Base-by-base conservation (phyloP, 2,797 vertebrate genomes). In the Siniperca obscura region DNA sequence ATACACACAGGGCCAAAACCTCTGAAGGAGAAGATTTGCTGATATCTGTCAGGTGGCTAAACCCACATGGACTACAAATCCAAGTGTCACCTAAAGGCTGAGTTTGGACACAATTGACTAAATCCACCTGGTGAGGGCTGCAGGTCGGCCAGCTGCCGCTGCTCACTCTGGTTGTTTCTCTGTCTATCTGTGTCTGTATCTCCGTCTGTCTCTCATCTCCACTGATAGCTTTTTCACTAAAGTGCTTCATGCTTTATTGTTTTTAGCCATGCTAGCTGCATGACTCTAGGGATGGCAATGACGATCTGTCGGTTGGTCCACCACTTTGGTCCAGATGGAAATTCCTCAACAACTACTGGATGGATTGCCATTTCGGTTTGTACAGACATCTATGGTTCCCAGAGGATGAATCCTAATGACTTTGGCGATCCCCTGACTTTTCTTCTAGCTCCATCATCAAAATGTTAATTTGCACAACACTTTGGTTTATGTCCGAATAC, bases 121-220 rank as follows among this genome's bases (percentile, higher is more conserved):
- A 79, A 80, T 90, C 85, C 85, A 86, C 78, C 79, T 62, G 82
- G 74, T 69, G 38, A 79, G 36, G 6, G 74, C 78, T 70, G 67
- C 17, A 80, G 59, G 61, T 83, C 19, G 64, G 70, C 76, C 72
- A 73, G 61, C 64, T 74, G 71, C 34, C 6, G 14, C 46, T 61
- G 57, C 59, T 59, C 50, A 59, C 48, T 42, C 77, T 71, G 52
- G 19, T 60, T 70, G 19, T 48, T 48, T 21, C 55, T 52, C 1
- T 17, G 36, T 77, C 73, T 78, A 12, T 60, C 30, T 69, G 52
- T 67, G 46, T 79, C 48, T 66, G 13, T n/a, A 42, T 62, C 40
- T 75, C 77, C 16, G 6, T 70, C 74, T 81, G 34, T 53, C 53
- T 69, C 25, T 62, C 53, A 68, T 81, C 44, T 30, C 25, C 5